Evolutionary conservation across 2,888 invertebrate species (phyloP), one percentile per base, ranked within the genome.

Genomic region (Diaprepes abbreviatus): DNA sequence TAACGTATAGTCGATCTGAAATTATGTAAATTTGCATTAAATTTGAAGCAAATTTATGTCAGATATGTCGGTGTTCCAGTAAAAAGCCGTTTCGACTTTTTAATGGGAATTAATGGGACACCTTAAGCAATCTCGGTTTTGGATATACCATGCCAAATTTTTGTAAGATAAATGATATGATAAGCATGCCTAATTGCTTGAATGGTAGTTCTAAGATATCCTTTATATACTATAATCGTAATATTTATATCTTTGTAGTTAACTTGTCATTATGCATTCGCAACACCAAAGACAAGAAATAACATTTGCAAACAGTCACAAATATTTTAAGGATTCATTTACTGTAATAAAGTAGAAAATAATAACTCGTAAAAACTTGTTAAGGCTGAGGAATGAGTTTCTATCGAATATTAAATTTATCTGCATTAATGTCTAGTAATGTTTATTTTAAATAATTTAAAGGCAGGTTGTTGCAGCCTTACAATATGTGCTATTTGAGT

Each of bases 1-100:
- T 60, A 81, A 76, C 40, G 75, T 75, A 73, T 81, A 82, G 60
- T 82, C 81, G 72, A 78, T 80, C 82, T 82, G 77, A 66, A 80
- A 79, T 50, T 70, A 70, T 70, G 70, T 52, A 70, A 70, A 70
- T 70, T 70, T 66, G 55, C 62, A 45, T 66, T 70, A 62, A 70
- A 70, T 57, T 70, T 38, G 40, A 45, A 45, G 59, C 66, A 60
- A 66, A 66, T 55, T 55, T 62, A 62, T 67, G 52, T 66, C 66
- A 50, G 66, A 67, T 70, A 70, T 54, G 70, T 65, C 64, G 70
- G 70, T 70, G 65, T 40, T 31, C 35, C 60, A 36, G 63, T 54
- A 48, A 60, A 69, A 70, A 52, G 43, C 40, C 59, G 48, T 43
- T 55, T 64, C 62, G 62, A 62, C 66, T 64, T 69, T 65, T 65